phyloP scores from a whole-genome alignment of 2,888 invertebrate species.

The Ectemnius cavifrons region DNA sequence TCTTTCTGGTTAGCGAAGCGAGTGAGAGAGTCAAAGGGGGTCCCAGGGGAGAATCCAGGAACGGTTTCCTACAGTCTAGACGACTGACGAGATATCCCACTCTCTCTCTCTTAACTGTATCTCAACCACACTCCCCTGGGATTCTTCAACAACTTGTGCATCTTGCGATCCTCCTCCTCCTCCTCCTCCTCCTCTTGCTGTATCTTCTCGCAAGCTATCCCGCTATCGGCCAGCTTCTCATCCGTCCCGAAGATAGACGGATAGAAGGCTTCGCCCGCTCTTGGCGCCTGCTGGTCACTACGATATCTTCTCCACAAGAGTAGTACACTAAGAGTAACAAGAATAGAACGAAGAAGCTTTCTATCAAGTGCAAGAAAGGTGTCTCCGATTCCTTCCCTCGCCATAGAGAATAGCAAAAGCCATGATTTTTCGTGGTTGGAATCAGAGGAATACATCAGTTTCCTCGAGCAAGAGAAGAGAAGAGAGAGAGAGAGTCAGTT shows the following conservation, averaged over 20 bases:
- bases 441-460: neutral
- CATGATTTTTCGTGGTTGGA: neutral
- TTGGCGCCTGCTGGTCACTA: neutral
- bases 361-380: too few relatives aligned
- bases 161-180: neutral
- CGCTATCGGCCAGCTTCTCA: slow-evolving; percentile 38
- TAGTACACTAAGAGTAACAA: too few relatives aligned
- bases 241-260: slow-evolving; percentile 53
- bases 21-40: slow-evolving; percentile 31
- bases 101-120: neutral
- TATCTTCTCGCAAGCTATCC: neutral
- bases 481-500: neutral
- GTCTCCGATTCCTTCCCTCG: too few relatives aligned
- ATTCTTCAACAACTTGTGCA: neutral
- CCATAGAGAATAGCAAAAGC: neutral
- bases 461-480: neutral
- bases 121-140: neutral
- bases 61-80: slow-evolving; percentile 66
- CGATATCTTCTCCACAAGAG: neutral
- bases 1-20: too few relatives aligned
- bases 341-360: too few relatives aligned
- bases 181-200: neutral
- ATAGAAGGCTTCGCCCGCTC: slow-evolving; percentile 27
- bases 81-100: slow-evolving; percentile 60
- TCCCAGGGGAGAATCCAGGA: slow-evolving; percentile 70